Percentiles rank a stretch among this genome's conserved stretches.
phyloP scores from a whole-genome alignment of 2,113 vertebrate species.

The Antechinus flavipes region DNA sequence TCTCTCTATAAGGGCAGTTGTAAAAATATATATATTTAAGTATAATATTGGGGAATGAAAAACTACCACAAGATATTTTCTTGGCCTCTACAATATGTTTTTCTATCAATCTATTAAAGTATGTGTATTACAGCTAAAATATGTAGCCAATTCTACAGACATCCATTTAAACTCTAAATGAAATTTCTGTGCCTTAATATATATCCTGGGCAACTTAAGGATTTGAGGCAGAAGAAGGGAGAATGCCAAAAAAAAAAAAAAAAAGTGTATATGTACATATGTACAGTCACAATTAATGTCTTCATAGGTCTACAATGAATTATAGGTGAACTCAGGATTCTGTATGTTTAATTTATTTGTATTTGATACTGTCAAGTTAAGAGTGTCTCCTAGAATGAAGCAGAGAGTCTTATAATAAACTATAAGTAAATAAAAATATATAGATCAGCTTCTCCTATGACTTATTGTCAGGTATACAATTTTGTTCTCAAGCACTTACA shows the following conservation, averaged over 20 bases:
- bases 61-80: background rate
- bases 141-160: background rate
- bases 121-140: conserved; percentile 1
- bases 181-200: conserved; percentile 23
- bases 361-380: background rate
- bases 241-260: background rate
- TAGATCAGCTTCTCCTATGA: background rate
- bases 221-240: background rate
- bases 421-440: conserved; percentile 37
- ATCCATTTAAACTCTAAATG: background rate
- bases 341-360: conserved; percentile 13
- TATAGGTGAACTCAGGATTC: background rate
- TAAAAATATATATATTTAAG: background rate
- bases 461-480: background rate
- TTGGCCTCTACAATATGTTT: background rate
- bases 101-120: background rate
- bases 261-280: background rate
- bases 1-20: background rate
- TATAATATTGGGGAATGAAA: background rate
- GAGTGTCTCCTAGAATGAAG: background rate
- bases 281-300: conserved; percentile 6
- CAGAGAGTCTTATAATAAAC: background rate
- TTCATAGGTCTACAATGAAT: background rate
- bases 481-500: background rate
- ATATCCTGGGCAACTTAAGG: background rate